Percentiles rank a stretch among this genome's conserved stretches.
These are phyloP conservation scores for Sebastes itinus DNA, from an alignment of 2,797 vertebrate genomes.

Conservation along the genomic window DNA sequence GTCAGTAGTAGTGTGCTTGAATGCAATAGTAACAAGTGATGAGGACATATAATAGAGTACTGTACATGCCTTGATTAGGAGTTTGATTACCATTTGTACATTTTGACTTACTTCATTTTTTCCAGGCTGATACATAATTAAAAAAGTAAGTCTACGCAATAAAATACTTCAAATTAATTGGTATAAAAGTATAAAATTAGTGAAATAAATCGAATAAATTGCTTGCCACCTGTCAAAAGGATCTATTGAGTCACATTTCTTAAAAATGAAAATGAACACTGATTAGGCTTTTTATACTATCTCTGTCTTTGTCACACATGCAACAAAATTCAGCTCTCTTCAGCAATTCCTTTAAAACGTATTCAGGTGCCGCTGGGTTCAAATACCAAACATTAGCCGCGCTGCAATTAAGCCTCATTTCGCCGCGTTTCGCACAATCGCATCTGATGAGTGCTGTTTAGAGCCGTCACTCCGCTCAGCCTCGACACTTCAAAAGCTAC, in stretches of 20 bases:
- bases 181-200: conserved; percentile 1
- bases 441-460: conserved; percentile 41
- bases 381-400: conserved; percentile 27
- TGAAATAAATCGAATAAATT: background rate
- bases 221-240: background rate
- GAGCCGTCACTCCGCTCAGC: conserved; percentile 4
- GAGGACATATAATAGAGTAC: background rate
- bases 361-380: conserved; percentile 25
- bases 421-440: conserved; percentile 14
- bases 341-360: background rate
- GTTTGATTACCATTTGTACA: background rate
- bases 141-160: background rate
- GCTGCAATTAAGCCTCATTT: conserved; percentile 47
- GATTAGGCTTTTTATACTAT: conserved; percentile 9
- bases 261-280: background rate
- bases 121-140: background rate
- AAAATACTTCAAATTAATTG: background rate
- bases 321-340: background rate
- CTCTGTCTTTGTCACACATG: background rate
- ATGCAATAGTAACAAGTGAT: background rate
- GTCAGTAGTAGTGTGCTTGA: background rate
- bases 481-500: conserved; percentile 23
- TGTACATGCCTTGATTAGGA: background rate
- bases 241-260: background rate
- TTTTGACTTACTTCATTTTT: background rate